phyloP scores from a whole-genome alignment of 2,797 vertebrate genomes.

The Pempheris klunzingeri region DNA sequence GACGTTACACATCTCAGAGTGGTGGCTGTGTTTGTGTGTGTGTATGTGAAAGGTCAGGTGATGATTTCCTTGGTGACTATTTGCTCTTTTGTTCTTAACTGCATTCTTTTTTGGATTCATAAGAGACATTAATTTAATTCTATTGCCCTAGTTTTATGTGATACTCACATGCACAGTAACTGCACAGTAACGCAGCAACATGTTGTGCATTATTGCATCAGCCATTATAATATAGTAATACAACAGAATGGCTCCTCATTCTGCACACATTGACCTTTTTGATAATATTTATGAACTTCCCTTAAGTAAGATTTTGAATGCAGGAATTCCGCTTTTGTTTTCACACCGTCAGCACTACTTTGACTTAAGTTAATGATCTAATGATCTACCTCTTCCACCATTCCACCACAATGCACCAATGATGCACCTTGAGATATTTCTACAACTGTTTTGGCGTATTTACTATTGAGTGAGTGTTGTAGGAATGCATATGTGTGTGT shows the following conservation, averaged over 20 bases:
- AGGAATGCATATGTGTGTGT: not conserved
- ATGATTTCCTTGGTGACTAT: not conserved
- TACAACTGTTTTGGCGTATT: constrained; percentile 31
- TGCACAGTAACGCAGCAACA: not conserved
- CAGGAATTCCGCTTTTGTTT: not conserved
- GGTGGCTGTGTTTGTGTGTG: not conserved
- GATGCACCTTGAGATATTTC: not conserved
- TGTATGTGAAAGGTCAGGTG: not conserved
- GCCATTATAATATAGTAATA: not conserved
- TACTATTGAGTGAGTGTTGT: not conserved
- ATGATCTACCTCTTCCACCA: not conserved
- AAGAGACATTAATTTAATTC: not conserved
- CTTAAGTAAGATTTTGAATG: not conserved
- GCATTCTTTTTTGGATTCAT: not conserved
- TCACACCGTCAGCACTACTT: not conserved
- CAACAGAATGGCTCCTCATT: no score
- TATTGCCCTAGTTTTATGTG: no score
- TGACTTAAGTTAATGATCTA: not conserved
- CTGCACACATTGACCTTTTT: not conserved
- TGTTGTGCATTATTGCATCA: not conserved
- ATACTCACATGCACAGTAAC: no score
- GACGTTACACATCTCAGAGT: constrained; percentile 28
- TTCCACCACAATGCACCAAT: not conserved
- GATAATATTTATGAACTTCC: not conserved
- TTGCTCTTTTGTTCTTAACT: not conserved